These are phyloP conservation scores for Uloborus diversus DNA, from an alignment of 1,140 invertebrate species.

Conservation along the genomic window DNA sequence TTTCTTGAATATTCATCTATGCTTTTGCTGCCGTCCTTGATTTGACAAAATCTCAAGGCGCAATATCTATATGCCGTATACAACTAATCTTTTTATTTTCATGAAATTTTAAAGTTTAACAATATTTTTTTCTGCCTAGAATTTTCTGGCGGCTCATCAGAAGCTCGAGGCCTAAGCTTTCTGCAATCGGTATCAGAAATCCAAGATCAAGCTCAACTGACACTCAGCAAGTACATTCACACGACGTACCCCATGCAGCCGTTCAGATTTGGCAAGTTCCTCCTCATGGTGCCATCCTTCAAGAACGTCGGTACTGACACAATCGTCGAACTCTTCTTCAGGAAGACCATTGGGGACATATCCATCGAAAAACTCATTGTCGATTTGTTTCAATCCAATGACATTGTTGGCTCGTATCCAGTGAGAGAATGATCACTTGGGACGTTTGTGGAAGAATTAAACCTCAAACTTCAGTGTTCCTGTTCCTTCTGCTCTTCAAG, in stretches of 20 bases:
- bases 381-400: too few species aligned
- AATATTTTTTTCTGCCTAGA: constrained; percentile 53
- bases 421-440: too few species aligned
- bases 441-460: too few species aligned
- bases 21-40: too few species aligned
- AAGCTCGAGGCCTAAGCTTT: constrained; percentile 72
- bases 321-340: constrained; percentile 93
- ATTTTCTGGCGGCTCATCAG: constrained; percentile 58
- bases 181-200: constrained; percentile 74
- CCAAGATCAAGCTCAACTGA: constrained; percentile 83
- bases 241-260: constrained; percentile 76
- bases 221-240: constrained; percentile 78
- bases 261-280: constrained; percentile 80
- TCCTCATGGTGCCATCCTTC: constrained; percentile 79
- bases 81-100: too few species aligned
- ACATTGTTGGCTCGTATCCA: too few species aligned
- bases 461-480: too few species aligned
- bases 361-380: constrained; percentile 86
- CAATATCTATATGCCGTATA: too few species aligned
- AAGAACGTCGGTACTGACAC: constrained; percentile 74
- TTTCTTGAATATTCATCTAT: too few species aligned
- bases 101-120: too few species aligned
- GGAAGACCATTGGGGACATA: constrained; percentile 85
- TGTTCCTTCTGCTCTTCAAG: too few species aligned
- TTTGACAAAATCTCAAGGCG: too few species aligned